Percentiles rank a stretch among this genome's conserved stretches.
These are phyloP conservation scores for Procapra przewalskii DNA, from an alignment of 2,113 vertebrate genomes.

Conservation along the genomic window DNA sequence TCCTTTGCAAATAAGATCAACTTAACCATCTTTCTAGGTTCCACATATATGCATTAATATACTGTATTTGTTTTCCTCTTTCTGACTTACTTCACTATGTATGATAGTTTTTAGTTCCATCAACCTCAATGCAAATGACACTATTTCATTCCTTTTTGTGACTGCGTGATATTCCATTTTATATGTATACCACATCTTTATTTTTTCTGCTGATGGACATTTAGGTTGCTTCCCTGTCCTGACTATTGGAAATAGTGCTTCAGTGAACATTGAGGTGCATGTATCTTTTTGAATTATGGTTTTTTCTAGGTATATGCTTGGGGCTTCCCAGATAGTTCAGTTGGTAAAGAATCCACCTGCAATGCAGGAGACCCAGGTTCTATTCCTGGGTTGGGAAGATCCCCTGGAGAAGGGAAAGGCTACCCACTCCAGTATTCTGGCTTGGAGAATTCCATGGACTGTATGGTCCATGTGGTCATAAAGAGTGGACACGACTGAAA, in stretches of 20 bases:
- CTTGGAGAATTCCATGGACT: neutral
- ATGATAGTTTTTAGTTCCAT: neutral
- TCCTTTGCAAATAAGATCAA: neutral
- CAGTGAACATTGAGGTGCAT: neutral
- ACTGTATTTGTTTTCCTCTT: neutral
- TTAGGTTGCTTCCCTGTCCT: neutral
- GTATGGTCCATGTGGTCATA: accelerated
- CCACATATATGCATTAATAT: neutral
- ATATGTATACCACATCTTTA: neutral
- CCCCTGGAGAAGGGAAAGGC: neutral
- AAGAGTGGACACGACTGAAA: accelerated
- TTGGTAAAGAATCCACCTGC: neutral
- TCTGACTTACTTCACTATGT: neutral
- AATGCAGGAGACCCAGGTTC: neutral
- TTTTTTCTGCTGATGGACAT: neutral
- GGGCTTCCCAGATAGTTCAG: neutral
- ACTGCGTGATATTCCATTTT: neutral
- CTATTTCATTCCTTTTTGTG: neutral
- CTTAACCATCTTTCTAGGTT: neutral
- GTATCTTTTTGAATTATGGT: neutral
- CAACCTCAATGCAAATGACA: neutral
- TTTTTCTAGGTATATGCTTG: neutral
- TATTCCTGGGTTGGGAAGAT: neutral
- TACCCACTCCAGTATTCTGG: neutral
- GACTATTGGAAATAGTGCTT: neutral